A percentile compares a stretch with the other conserved stretches of the same genome.
Conservation (phyloP, 1,140 invertebrate genomes). For the Cryptotermes secundus region DNA sequence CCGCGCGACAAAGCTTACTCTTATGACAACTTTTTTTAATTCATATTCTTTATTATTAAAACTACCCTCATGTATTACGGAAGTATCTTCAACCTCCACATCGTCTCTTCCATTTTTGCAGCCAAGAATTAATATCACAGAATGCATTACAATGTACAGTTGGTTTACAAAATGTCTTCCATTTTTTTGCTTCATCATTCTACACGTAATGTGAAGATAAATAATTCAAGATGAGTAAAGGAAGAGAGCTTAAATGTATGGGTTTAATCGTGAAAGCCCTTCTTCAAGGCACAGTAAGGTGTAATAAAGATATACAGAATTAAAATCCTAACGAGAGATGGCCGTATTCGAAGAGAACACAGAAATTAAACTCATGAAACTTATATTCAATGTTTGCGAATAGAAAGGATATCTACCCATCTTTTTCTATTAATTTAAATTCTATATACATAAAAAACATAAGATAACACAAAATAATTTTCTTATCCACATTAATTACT, state of each 20-base stretch:
- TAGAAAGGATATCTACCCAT: too few species aligned
- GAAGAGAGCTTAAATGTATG: neutral
- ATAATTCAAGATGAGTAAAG: neutral
- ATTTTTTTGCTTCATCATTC: too few species aligned
- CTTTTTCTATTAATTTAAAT: too few species aligned
- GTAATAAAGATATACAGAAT: neutral
- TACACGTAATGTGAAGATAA: neutral
- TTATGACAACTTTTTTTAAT: slow-evolving; percentile 3
- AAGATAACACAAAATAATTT: too few species aligned
- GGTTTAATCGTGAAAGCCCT: neutral
- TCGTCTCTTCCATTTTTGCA: neutral
- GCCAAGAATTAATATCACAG: neutral
- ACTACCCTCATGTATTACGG: neutral
- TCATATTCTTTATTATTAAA: neutral
- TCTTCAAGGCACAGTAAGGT: neutral
- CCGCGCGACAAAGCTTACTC: neutral
- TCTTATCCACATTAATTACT: too few species aligned
- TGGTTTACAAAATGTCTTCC: neutral
- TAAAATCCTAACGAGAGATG: too few species aligned
- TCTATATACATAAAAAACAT: too few species aligned
- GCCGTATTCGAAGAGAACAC: too few species aligned
- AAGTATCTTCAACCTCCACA: neutral
- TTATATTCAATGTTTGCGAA: too few species aligned
- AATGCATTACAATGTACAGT: neutral
- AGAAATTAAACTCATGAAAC: too few species aligned